A percentile compares a stretch with the other conserved stretches of the same genome.
Evolutionary conservation across 2,113 vertebrate species (phyloP).

Genomic region (Gopherus evgoodei): DNA sequence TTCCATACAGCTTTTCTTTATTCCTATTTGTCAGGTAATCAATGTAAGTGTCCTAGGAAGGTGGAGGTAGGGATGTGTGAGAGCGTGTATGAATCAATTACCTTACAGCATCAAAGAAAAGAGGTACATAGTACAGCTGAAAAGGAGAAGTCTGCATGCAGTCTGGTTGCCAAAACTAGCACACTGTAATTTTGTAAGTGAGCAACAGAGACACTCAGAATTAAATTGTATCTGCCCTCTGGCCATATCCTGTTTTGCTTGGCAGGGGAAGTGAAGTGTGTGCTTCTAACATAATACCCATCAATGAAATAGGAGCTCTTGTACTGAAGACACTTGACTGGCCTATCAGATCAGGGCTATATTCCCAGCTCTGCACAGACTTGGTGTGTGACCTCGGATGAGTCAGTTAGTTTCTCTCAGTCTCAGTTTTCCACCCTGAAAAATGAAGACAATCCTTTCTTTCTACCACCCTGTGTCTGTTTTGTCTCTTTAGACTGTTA

Average conservation of each 20-base stretch:
- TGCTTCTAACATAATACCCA: not conserved
- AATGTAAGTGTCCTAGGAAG: not conserved
- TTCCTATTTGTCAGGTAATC: not conserved
- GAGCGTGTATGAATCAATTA: not conserved
- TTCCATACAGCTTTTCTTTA: fast-evolving
- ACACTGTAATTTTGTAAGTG: not conserved
- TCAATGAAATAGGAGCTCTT: not conserved
- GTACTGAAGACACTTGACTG: not conserved
- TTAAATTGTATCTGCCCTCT: fast-evolving
- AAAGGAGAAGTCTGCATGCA: not conserved
- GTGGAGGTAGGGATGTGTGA: not conserved
- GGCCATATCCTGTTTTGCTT: not conserved
- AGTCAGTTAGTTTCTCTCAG: not conserved
- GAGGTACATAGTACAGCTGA: not conserved
- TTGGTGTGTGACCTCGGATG: not conserved
- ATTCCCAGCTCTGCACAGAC: not conserved
- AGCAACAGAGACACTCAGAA: not conserved
- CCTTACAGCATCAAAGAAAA: not conserved
- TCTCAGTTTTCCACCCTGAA: not conserved
- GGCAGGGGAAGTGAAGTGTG: not conserved
- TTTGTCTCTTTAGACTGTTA: not conserved
- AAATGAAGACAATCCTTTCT: not conserved
- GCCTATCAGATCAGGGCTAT: not conserved
- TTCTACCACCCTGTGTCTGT: not conserved
- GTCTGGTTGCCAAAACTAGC: not conserved